Evolutionary conservation across 2,888 invertebrate genomes (phyloP), one percentile per base, ranked within the genome.

Genomic region (Nebria salina): DNA sequence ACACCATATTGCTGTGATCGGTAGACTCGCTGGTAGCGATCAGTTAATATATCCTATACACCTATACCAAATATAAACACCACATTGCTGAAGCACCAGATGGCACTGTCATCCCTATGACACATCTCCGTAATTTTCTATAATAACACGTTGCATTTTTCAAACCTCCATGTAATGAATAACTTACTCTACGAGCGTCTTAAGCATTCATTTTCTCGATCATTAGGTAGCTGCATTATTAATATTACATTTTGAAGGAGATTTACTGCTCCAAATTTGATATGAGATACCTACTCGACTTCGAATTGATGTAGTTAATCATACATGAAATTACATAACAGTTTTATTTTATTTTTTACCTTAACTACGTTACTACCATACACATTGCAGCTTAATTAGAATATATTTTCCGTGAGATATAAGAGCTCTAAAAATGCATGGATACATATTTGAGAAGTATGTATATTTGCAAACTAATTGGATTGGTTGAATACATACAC

Each of bases 61-160:
- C 34, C 34, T 34, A 34, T 34, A 34, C 75, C 75, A 75, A 75
- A 75, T 75, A 75, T 54, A 75, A 75, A 75, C 75, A 72, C 72
- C 25, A 75, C 75, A 70, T 70, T 15, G 54, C 70, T 25, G 7
- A 34, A 9, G 75, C 64, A 26, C 75, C 75, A 75, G 75, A 75
- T 75, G 75, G 54, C 75, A 64, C 43, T 75, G 75, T 75, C 75
- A 75, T 75, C 75, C 20, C 20, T 15, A 15, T 75, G 75, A 75
- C 75, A 75, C 64, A 42, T 75, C 75, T 64, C 20, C 25, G 75
- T 75, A 75, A 75, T 75, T 75, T 75, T 54, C 74, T 26, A 20
- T 75, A 75, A 75, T 75, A 75, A 42, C 64, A 64, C 26, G 64
- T 64, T 11, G 9, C 41, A 54, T 75, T 41, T 54, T 75, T 75